Evolutionary conservation across 2,888 invertebrate species (phyloP).

Genomic region (Monoplex corrugatus): DNA sequence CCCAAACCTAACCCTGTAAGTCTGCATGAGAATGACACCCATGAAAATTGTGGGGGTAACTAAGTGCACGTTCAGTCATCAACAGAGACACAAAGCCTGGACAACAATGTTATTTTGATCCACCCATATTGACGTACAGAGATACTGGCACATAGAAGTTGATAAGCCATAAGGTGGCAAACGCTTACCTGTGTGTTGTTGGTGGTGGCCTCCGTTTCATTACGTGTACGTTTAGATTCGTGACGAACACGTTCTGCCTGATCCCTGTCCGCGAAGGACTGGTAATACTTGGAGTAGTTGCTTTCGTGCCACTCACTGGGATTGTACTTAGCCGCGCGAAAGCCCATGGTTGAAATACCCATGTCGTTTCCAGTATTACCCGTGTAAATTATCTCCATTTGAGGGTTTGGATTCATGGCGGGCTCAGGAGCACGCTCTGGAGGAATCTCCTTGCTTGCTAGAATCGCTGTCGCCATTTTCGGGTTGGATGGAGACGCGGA

Average conservation of each 20-base stretch:
- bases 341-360: slow-evolving; percentile 82
- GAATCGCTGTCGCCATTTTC: slow-evolving; percentile 66
- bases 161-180: no score
- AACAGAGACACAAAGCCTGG: no score
- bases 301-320: slow-evolving; percentile 81
- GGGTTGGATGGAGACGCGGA: slow-evolving; percentile 14
- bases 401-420: slow-evolving; percentile 66
- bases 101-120: no score
- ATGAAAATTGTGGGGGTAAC: no score
- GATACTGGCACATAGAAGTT: no score
- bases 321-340: slow-evolving; percentile 80
- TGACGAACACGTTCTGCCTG: slow-evolving; percentile 79
- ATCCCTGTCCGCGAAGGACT: slow-evolving; percentile 81
- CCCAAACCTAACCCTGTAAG: no score
- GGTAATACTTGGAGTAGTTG: slow-evolving; percentile 81
- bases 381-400: slow-evolving; percentile 77
- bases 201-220: slow-evolving; percentile 79
- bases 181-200: slow-evolving; percentile 76
- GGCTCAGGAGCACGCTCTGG: slow-evolving; percentile 70
- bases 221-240: slow-evolving; percentile 77
- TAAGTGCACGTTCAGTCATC: no score
- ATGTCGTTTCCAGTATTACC: slow-evolving; percentile 81
- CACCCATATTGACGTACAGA: no score
- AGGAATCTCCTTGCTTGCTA: slow-evolving; percentile 75
- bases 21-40: no score